A percentile compares a stretch with the other conserved stretches of the same genome.
phyloP scores from a whole-genome alignment of 2,888 invertebrate species.

The Enchytraeus crypticus region DNA sequence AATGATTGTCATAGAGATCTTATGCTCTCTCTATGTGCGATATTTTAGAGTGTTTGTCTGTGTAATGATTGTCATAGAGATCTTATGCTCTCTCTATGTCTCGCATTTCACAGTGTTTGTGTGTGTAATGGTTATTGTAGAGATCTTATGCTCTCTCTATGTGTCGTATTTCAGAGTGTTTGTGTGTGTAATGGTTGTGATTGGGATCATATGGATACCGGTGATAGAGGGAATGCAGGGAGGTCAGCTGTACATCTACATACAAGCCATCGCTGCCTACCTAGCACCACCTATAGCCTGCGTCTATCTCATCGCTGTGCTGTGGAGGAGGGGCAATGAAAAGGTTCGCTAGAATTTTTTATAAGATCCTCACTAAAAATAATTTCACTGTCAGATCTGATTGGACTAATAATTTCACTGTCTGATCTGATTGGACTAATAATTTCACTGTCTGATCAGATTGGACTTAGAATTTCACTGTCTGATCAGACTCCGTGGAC shows the following conservation, averaged over 20 bases:
- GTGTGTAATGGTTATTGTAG: too few species aligned
- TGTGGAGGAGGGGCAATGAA: conserved; percentile 48
- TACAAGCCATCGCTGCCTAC: conserved; percentile 46
- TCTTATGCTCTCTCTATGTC: too few species aligned
- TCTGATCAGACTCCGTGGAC: too few species aligned
- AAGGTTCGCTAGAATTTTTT: conserved; percentile 34
- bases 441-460: too few species aligned
- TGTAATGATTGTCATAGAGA: too few species aligned
- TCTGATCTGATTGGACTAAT: not conserved
- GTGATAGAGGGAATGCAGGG: conserved; percentile 49
- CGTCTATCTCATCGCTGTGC: conserved; percentile 45
- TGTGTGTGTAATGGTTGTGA: conserved; percentile 44
- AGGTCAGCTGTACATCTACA: conserved; percentile 48
- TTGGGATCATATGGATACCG: conserved; percentile 50
- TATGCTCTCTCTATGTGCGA: too few species aligned
- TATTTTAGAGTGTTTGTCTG: too few species aligned
- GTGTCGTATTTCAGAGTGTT: conserved; percentile 41
- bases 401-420: not conserved
- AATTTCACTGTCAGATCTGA: too few species aligned
- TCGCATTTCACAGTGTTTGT: too few species aligned
- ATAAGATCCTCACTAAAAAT: not conserved
- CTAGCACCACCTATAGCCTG: conserved; percentile 49
- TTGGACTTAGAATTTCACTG: too few species aligned
- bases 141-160: too few species aligned
- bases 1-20: too few species aligned